These are phyloP conservation scores for Ameiurus melas DNA, from an alignment of 2,113 vertebrate species.

Conservation along the genomic window DNA sequence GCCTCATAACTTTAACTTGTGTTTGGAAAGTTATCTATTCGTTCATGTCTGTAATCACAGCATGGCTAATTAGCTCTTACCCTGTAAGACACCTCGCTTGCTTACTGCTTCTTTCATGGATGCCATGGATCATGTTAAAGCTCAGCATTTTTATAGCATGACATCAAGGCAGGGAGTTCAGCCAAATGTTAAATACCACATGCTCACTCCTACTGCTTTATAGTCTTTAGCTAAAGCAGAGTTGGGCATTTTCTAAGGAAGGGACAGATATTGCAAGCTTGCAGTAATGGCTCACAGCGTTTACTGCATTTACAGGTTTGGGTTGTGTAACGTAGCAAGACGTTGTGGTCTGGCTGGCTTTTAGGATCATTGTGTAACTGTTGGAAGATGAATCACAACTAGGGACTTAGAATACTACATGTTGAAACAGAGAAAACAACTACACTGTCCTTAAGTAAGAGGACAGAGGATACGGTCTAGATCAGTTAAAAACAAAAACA, in stretches of 20 bases:
- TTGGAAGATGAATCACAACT: slow-evolving; percentile 34
- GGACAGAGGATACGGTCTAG: background rate
- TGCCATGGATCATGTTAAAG: slow-evolving; percentile 52
- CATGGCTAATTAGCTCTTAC: background rate
- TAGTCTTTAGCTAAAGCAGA: slow-evolving; percentile 20
- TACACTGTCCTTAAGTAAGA: slow-evolving; percentile 7
- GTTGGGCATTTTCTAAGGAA: slow-evolving; percentile 10
- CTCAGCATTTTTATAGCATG: slow-evolving; percentile 52
- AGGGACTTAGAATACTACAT: slow-evolving; percentile 39
- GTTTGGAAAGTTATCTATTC: background rate
- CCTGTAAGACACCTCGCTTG: background rate
- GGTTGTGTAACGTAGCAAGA: background rate
- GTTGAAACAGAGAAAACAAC: slow-evolving; percentile 50
- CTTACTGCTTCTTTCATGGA: slow-evolving; percentile 44
- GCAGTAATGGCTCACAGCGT: background rate
- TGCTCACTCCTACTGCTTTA: slow-evolving; percentile 20
- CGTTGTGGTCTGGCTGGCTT: slow-evolving; percentile 4
- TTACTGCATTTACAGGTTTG: background rate
- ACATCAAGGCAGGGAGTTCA: slow-evolving; percentile 48
- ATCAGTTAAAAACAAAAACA: background rate
- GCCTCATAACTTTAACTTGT: no score
- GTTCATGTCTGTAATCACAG: background rate
- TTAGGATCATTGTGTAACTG: slow-evolving; percentile 43
- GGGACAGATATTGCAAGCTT: slow-evolving; percentile 3
- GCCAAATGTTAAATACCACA: slow-evolving; percentile 48